A percentile compares a stretch with the other conserved stretches of the same genome.
Conservation (phyloP, 2,888 invertebrate species). For the Patella caerulea region DNA sequence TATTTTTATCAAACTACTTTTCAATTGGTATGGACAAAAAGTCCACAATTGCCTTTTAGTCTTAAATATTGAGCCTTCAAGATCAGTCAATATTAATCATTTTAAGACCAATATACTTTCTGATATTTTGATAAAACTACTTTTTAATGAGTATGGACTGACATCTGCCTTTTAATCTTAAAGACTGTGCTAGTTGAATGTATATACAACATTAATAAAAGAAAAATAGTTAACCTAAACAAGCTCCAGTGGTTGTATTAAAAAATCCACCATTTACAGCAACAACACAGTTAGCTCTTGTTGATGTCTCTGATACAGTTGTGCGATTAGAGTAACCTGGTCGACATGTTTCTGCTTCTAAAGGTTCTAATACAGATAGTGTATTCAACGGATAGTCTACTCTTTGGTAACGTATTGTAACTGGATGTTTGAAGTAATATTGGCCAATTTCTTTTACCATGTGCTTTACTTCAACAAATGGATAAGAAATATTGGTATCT, state of each 20-base stretch:
- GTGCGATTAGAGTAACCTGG: conserved; percentile 40
- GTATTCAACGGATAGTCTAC: conserved; percentile 64
- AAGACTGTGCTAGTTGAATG: too few relatives aligned
- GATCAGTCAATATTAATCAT: too few relatives aligned
- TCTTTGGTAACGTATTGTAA: conserved; percentile 45
- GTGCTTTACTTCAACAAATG: conserved; percentile 45
- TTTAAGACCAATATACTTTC: too few relatives aligned
- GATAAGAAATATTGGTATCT: conserved; percentile 30
- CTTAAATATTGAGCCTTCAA: too few relatives aligned
- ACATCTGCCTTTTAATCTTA: too few relatives aligned
- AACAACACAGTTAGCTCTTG: conserved; percentile 59
- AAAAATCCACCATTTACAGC: conserved; percentile 71
- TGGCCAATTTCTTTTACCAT: conserved; percentile 38
- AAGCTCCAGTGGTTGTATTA: conserved; percentile 63
- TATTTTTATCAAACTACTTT: too few relatives aligned
- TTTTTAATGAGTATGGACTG: too few relatives aligned
- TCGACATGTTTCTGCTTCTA: conserved; percentile 61
- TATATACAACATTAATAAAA: too few relatives aligned
- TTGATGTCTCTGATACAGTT: conserved; percentile 60
- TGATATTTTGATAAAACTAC: too few relatives aligned
- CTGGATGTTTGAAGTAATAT: conserved; percentile 33
- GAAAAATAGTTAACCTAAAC: conserved; percentile 59
- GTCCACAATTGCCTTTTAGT: too few relatives aligned
- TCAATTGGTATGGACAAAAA: too few relatives aligned
- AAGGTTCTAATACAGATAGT: conserved; percentile 68